Percentiles rank a stretch among this genome's conserved stretches.
Evolutionary conservation across 2,888 invertebrate species (phyloP).

Genomic region (Drosophila anomalata): DNA sequence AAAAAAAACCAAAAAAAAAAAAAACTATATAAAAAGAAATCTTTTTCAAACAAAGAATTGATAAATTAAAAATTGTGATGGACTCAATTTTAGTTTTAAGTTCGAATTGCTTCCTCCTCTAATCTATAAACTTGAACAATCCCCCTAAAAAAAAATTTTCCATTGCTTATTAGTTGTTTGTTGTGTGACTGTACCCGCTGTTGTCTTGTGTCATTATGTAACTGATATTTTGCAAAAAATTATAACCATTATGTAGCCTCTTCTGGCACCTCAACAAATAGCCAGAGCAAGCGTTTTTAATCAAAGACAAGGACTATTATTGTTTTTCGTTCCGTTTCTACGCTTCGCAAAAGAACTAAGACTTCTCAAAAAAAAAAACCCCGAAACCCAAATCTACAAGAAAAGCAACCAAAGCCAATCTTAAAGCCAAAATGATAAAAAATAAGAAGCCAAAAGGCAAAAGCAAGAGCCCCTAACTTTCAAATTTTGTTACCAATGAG

Average conservation of each 20-base stretch:
- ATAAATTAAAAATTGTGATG: conserved; percentile 81
- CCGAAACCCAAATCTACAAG: conserved; percentile 12
- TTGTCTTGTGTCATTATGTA: conserved; percentile 35
- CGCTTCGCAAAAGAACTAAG: conserved; percentile 43
- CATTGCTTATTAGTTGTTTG: conserved; percentile 38
- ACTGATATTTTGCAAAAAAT: conserved; percentile 24
- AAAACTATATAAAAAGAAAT: conserved; percentile 17
- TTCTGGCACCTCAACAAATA: conserved; percentile 7
- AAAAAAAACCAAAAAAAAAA: conserved; percentile 19
- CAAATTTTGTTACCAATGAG: conserved; percentile 62
- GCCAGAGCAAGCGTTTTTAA: conserved; percentile 84
- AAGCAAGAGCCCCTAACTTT: conserved; percentile 5
- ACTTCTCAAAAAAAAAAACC: conserved; percentile 4
- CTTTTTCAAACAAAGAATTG: conserved; percentile 33
- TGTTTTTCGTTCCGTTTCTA: conserved; percentile 63
- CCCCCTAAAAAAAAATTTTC: conserved; percentile 18
- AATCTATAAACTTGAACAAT: conserved; percentile 19
- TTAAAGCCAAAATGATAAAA: conserved; percentile 27
- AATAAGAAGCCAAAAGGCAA: conserved; percentile 10
- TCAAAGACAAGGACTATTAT: conserved; percentile 80
- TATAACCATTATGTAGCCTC: background rate
- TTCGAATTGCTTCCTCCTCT: conserved; percentile 57
- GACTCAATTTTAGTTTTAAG: conserved; percentile 80
- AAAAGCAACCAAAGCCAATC: conserved; percentile 42
- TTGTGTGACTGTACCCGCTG: conserved; percentile 30